These are phyloP conservation scores for Meliscaeva auricollis DNA, from an alignment of 2,888 invertebrate genomes.

Conservation along the genomic window DNA sequence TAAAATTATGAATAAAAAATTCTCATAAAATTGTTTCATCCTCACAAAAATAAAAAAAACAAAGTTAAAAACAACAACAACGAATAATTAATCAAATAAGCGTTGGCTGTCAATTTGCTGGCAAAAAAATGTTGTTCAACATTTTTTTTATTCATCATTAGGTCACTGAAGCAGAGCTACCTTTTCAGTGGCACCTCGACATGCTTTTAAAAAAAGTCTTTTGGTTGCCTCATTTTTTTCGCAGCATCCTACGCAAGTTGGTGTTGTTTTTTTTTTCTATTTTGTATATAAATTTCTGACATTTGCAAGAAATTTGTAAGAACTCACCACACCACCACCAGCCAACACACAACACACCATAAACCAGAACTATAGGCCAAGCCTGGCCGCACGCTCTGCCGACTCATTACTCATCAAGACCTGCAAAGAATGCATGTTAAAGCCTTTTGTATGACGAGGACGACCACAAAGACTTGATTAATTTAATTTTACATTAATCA, in stretches of 20 bases:
- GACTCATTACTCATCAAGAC: slow-evolving; percentile 66
- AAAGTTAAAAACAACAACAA: slow-evolving; percentile 6
- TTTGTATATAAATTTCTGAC: slow-evolving; percentile 61
- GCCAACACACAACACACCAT: slow-evolving; percentile 7
- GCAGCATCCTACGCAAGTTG: slow-evolving; percentile 56
- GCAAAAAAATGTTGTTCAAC: slow-evolving; percentile 59
- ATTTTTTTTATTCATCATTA: slow-evolving; percentile 62
- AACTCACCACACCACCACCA: slow-evolving; percentile 27
- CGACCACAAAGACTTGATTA: slow-evolving; percentile 70
- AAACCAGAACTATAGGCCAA: not conserved
- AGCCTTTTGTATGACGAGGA: slow-evolving; percentile 49
- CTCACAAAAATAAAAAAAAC: slow-evolving; percentile 20
- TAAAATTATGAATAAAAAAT: slow-evolving; percentile 16
- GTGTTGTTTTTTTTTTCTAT: not conserved
- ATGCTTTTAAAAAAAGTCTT: slow-evolving; percentile 1
- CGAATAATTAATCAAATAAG: slow-evolving; percentile 63
- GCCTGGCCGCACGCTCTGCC: slow-evolving; percentile 1
- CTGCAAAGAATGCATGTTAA: slow-evolving; percentile 59
- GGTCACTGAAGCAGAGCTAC: slow-evolving; percentile 60
- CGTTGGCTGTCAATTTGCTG: slow-evolving; percentile 57
- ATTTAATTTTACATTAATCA: slow-evolving; percentile 73
- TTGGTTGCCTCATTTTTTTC: slow-evolving; percentile 28
- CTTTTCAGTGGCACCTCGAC: slow-evolving; percentile 57
- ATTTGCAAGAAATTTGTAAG: slow-evolving; percentile 66
- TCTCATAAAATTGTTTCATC: slow-evolving; percentile 50